Evolutionary conservation across 2,888 invertebrate genomes (phyloP).

Genomic region (Nomada fabriciana): DNA sequence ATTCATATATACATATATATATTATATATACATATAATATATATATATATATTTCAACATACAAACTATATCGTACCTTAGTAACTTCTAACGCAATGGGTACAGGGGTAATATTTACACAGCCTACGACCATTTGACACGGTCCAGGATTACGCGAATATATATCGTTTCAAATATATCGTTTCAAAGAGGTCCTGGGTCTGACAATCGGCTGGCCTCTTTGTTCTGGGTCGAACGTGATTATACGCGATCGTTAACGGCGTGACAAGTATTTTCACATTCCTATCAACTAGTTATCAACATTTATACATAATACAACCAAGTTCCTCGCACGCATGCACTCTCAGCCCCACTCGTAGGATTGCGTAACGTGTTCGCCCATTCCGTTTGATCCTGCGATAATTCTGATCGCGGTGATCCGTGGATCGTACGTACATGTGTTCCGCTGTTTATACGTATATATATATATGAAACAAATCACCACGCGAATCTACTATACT

Average conservation of each 20-base stretch:
- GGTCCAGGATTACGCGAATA: conserved; percentile 46
- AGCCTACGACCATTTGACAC: conserved; percentile 56
- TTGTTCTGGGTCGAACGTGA: conserved; percentile 29
- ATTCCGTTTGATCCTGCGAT: conserved; percentile 6
- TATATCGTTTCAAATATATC: conserved; percentile 16
- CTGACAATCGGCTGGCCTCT: background rate
- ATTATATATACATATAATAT: conserved; percentile 47
- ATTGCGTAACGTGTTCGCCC: conserved; percentile 62
- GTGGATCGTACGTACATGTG: background rate
- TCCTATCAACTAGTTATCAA: conserved; percentile 82
- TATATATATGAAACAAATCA: conserved; percentile 4
- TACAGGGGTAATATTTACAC: conserved; percentile 61
- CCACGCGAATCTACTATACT: background rate
- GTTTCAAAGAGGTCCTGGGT: conserved; percentile 13
- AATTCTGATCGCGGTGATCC: background rate
- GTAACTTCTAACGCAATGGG: conserved; percentile 64
- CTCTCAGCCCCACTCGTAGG: conserved; percentile 63
- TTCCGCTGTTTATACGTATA: background rate
- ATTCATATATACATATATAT: conserved; percentile 57
- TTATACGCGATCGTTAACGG: conserved; percentile 48
- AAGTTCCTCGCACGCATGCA: conserved; percentile 72
- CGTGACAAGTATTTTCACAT: conserved; percentile 68
- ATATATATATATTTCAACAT: conserved; percentile 63
- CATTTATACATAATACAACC: conserved; percentile 84
- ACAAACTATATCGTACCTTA: conserved; percentile 71